Conservation (phyloP, 2,888 invertebrate genomes). For the Toxonevra muliebris region DNA sequence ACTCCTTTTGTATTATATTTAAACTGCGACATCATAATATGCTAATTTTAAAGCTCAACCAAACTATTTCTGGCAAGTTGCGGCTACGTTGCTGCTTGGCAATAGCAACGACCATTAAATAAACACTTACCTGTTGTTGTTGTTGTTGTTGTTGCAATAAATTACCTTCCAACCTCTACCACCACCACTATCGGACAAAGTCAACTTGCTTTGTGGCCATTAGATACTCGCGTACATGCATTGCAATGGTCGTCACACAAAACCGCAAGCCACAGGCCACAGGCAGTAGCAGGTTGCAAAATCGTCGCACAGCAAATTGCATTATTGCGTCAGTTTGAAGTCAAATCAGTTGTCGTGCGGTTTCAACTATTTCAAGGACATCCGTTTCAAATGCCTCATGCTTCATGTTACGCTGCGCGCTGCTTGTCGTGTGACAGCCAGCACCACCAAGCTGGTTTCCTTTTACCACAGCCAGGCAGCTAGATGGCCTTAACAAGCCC, state of each 20-base stretch:
- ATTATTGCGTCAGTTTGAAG: neutral
- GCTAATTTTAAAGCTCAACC: no score
- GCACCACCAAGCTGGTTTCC: neutral
- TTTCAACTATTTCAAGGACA: constrained; percentile 45
- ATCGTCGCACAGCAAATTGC: constrained; percentile 12
- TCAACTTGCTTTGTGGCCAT: constrained; percentile 4
- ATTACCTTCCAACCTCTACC: neutral
- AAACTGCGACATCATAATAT: no score
- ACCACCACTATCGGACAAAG: neutral
- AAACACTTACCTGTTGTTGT: no score
- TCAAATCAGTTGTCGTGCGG: neutral
- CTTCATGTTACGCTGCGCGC: constrained; percentile 8
- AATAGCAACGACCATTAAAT: no score
- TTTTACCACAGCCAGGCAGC: neutral
- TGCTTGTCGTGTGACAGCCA: constrained; percentile 11
- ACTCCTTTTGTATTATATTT: no score
- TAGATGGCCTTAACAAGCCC: constrained; percentile 1
- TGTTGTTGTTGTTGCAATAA: constrained; percentile 4
- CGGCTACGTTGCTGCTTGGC: no score
- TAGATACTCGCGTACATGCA: neutral
- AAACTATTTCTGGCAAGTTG: no score
- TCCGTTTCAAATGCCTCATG: constrained; percentile 46
- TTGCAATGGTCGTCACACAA: neutral
- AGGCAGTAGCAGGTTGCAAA: neutral
- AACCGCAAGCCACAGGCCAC: neutral